Base-by-base conservation (phyloP, 1,140 invertebrate genomes). In the Zaprionus taronus region DNA sequence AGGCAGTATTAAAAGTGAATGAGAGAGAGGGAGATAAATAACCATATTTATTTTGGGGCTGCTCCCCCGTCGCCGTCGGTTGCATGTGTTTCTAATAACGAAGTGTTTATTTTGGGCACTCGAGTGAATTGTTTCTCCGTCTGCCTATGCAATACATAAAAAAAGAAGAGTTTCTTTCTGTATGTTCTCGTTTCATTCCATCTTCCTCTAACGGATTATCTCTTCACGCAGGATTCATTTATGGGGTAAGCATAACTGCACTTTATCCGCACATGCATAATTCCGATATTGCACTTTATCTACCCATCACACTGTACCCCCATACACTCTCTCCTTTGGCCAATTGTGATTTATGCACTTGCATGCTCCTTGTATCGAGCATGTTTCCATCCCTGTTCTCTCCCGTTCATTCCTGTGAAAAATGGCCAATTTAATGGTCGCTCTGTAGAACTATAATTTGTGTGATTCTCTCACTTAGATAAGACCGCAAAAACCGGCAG, bases 51-150 rank as follows among this genome's bases (percentile, higher is more conserved):
- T 79, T 67, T 78, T 79, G 65, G 72, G 56, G n/a, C 20, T 47
- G 36, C 44, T 62, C 41, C 55, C 38, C 41, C 58, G 41, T 17
- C 73, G 57, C 69, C 68, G 9, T 7, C 60, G 53, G 34, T 7
- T 49, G 31, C 84, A 89, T 90, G 85, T 89, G 85, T 90, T 89
- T 89, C 84, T 84, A 89, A 89, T 89, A 89, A 84, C 81, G 81
- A 84, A 89, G 84, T 89, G 85, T 90, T 89, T 90, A 89, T 90
- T 90, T 89, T 89, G 58, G 70, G 79, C 69, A 68, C 76, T 67
- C 69, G 63, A 86, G 78, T 89, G 71, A 79, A 85, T 80, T 79
- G 69, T 65, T 80, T 77, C 38, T 61, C 31, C 41, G 15, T 65
- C 38, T 14, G 31, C 44, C 41, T n/a, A 2, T 41, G 38, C 15